Evolutionary conservation across 2,113 vertebrate species (phyloP).

Genomic region (Candoia aspera): DNA sequence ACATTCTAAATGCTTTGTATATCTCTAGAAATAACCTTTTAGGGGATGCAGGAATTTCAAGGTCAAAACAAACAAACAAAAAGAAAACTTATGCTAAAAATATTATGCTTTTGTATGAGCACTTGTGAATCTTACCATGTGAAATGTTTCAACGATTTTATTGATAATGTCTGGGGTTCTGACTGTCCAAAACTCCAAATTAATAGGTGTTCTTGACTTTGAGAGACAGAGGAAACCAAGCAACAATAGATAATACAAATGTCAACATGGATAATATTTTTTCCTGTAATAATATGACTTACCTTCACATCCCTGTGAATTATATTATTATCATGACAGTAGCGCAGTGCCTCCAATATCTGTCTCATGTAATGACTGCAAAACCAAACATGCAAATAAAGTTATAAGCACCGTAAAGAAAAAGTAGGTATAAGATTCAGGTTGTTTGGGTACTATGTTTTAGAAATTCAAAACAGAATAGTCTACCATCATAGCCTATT

Average conservation of each 20-base stretch:
- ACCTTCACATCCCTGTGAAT: conserved; percentile 99
- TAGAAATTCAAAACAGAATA: conserved; percentile 15
- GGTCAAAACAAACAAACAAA: neutral
- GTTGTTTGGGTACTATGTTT: neutral
- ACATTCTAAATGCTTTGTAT: no score
- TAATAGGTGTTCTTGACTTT: neutral
- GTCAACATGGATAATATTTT: neutral
- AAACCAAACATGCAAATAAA: conserved; percentile 66
- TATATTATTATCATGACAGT: conserved; percentile 99
- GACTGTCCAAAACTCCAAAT: neutral
- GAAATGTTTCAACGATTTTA: conserved; percentile 4
- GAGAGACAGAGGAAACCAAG: neutral
- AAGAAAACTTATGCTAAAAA: neutral
- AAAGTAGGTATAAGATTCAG: neutral
- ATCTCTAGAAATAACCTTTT: no score
- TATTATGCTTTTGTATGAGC: neutral
- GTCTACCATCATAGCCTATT: neutral
- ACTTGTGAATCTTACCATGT: neutral
- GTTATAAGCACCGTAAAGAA: conserved; percentile 33
- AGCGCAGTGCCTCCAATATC: conserved; percentile 96
- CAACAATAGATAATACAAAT: neutral
- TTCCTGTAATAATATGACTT: conserved; percentile 57
- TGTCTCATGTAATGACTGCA: conserved; percentile 98
- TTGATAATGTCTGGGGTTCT: neutral
- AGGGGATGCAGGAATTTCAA: no score